Percentiles rank a stretch among this genome's conserved stretches.
phyloP scores from a whole-genome alignment of 2,113 vertebrate species.

The Chunga burmeisteri region DNA sequence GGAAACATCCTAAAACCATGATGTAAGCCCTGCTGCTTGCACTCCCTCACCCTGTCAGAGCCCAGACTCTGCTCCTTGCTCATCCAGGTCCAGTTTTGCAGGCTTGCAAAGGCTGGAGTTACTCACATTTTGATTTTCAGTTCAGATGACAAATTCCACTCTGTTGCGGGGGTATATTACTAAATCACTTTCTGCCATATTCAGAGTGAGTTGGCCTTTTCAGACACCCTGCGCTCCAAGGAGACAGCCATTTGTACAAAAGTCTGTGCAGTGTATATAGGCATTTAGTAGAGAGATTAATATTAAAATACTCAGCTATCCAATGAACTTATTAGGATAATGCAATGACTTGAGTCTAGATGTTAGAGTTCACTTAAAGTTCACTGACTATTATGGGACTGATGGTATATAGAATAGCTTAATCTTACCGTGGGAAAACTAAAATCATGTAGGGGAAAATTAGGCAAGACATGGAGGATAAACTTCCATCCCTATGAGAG shows the following conservation, averaged over 20 bases:
- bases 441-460: constrained; percentile 19
- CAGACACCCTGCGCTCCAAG: background rate
- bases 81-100: background rate
- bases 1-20: rapidly evolving
- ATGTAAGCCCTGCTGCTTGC: background rate
- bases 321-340: constrained; percentile 3
- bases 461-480: constrained; percentile 28
- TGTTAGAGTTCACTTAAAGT: constrained; percentile 60
- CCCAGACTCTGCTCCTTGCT: background rate
- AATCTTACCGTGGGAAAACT: constrained; percentile 65
- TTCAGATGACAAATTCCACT: background rate
- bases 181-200: background rate
- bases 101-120: background rate
- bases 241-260: background rate
- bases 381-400: constrained; percentile 36
- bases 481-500: constrained; percentile 13
- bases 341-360: constrained; percentile 15
- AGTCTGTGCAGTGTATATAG: background rate
- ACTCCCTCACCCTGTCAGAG: background rate
- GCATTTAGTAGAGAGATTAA: constrained; percentile 42
- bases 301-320: background rate
- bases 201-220: constrained; percentile 34
- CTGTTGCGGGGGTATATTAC: background rate
- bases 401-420: constrained; percentile 36
- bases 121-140: background rate